A percentile compares a stretch with the other conserved stretches of the same genome.
Evolutionary conservation across 2,888 invertebrate species (phyloP).

Genomic region (Folsomia candida): DNA sequence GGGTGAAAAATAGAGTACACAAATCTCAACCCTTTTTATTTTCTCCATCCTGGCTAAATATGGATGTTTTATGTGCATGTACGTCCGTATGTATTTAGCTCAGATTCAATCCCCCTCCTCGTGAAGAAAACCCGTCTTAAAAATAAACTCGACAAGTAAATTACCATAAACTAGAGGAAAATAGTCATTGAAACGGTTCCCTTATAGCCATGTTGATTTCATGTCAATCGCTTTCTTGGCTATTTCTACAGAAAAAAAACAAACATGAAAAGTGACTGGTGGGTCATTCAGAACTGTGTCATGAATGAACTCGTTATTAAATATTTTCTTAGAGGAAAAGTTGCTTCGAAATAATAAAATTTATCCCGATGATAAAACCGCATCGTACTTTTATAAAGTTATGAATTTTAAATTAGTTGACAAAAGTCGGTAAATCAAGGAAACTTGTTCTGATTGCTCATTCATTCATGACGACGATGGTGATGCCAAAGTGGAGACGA

Average conservation of each 20-base stretch:
- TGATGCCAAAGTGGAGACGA: too few species aligned
- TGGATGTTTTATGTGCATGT: not conserved
- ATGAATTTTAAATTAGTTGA: slow-evolving; percentile 15
- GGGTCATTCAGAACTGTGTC: too few species aligned
- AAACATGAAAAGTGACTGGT: too few species aligned
- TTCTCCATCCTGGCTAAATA: too few species aligned
- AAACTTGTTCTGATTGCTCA: not conserved
- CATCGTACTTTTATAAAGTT: not conserved
- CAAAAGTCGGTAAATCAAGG: slow-evolving; percentile 19
- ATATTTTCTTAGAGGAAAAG: too few species aligned
- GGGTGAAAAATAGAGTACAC: too few species aligned
- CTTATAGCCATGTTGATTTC: not conserved
- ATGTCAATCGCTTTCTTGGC: not conserved
- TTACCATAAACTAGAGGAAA: not conserved
- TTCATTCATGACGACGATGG: too few species aligned
- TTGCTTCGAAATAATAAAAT: too few species aligned
- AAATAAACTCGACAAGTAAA: not conserved
- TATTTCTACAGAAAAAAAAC: too few species aligned
- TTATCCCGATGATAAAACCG: not conserved
- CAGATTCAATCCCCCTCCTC: not conserved
- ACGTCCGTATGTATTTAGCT: too few species aligned
- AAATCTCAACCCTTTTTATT: not conserved
- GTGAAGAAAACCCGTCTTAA: not conserved
- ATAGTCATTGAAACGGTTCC: not conserved
- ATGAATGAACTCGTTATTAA: too few species aligned